Evolutionary conservation across 2,113 vertebrate species (phyloP).

Genomic region (Xiphophorus couchianus): DNA sequence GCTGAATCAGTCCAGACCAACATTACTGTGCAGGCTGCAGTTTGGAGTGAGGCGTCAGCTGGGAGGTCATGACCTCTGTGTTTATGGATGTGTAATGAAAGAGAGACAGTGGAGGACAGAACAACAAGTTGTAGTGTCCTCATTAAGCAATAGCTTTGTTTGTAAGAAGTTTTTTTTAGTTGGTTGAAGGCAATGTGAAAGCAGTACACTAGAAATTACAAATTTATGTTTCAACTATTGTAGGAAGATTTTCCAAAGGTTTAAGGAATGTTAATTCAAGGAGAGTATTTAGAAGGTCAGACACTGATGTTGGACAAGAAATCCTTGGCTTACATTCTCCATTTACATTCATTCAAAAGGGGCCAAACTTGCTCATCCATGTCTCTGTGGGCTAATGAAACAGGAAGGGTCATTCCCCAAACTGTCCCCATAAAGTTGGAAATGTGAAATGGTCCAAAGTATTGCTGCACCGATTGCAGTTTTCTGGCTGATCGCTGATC

Average conservation of each 20-base stretch:
- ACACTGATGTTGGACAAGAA: no score
- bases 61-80: conserved; percentile 50
- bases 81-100: conserved; percentile 32
- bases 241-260: background rate
- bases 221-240: no score
- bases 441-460: no score
- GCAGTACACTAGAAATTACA: conserved; percentile 5
- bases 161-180: background rate
- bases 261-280: background rate
- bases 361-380: no score
- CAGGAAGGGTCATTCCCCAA: no score
- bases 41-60: conserved; percentile 53
- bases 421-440: no score
- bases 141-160: background rate
- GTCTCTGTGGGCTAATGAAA: no score
- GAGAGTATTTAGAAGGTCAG: no score
- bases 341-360: no score
- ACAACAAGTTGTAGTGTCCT: background rate
- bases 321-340: no score
- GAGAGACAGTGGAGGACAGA: conserved; percentile 5
- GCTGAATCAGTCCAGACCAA: conserved; percentile 33
- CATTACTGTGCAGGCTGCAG: conserved; percentile 46
- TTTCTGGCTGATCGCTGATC: no score
- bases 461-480: no score
- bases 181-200: conserved; percentile 1